Evolutionary conservation across 2,113 vertebrate species (phyloP), one percentile per base, ranked within the genome.

Genomic region (Calypte anna): DNA sequence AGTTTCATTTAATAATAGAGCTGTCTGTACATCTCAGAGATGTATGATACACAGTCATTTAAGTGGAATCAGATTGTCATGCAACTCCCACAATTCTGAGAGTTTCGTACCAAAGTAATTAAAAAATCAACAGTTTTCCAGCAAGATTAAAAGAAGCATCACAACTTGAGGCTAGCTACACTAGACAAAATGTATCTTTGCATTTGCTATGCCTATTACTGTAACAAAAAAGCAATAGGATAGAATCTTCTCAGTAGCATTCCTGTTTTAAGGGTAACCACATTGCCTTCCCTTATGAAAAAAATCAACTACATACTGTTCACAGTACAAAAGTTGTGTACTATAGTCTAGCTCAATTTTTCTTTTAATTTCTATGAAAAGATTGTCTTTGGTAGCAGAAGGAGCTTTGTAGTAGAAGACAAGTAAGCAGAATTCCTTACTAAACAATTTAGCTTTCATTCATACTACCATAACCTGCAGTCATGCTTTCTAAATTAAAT

Each of bases 1-100:
- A 95, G 15, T 92, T 31, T 91, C 55, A 69, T 88, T 94, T 88
- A 91, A 85, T 93, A 82, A 86, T 51, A 40, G 13, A 54, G 30
- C 54, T 87, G 28, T 70, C 84, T 73, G 22, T 62, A 50, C n/a
- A 54, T 84, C 58, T 84, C 28, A 85, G 83, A 77, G 21, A 69
- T 48, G 20, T 20, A 28, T 30, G 27, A 33, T 12, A 9, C 68
- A 69, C 13, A 62, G 21, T 38, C 76, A 68, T 79, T 92, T 91
- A 92, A 79, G 50, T 46, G 31, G 46, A 95, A 91, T 87, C 75
- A 76, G 27, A 85, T 33, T 91, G 14, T 27, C n/a, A 21, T 23
- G 25, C 7, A 78, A 25, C 19, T 91, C n/a, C 48, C n/a, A 78
- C 64, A 87, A 75, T 89, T 85, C 24, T 79, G 62, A 78, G 82